phyloP scores from a whole-genome alignment of 2,113 vertebrate genomes.

The Pelvicachromis taeniatus region DNA sequence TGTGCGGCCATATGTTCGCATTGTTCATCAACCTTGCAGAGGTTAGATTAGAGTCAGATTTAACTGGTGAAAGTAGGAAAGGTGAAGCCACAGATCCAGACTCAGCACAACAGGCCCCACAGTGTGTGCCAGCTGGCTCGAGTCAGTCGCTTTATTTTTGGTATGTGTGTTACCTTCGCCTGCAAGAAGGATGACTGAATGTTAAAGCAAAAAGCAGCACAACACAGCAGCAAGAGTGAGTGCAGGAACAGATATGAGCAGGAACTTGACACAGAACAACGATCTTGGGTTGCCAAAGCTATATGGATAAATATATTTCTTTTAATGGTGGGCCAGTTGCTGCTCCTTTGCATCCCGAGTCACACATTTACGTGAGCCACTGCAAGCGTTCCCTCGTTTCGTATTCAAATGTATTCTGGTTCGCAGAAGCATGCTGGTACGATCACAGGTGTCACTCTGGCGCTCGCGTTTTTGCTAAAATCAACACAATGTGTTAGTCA shows the following conservation, averaged over 20 bases:
- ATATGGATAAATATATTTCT: not conserved
- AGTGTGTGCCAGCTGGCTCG: constrained; percentile 12
- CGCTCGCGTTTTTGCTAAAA: constrained; percentile 21
- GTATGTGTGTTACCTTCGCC: not conserved
- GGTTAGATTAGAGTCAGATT: not conserved
- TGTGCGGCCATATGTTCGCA: not conserved
- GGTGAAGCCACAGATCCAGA: not conserved
- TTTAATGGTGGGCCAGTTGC: not conserved
- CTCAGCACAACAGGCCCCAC: not conserved
- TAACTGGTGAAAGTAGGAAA: not conserved
- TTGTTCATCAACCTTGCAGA: not conserved
- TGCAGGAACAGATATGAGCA: not conserved
- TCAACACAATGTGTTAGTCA: constrained; percentile 58
- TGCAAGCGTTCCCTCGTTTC: not conserved
- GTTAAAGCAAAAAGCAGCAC: not conserved
- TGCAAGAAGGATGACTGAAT: constrained; percentile 11
- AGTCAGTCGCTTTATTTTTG: constrained; percentile 3
- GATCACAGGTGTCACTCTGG: constrained; percentile 47
- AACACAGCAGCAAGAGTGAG: not conserved
- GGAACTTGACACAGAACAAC: not conserved
- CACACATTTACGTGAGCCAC: not conserved
- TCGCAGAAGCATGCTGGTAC: not conserved
- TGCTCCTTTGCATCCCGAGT: not conserved
- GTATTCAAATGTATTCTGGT: constrained; percentile 38
- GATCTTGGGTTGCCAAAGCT: not conserved